Conservation (phyloP, 2,888 invertebrate species). For the Chironomus tentans region DNA sequence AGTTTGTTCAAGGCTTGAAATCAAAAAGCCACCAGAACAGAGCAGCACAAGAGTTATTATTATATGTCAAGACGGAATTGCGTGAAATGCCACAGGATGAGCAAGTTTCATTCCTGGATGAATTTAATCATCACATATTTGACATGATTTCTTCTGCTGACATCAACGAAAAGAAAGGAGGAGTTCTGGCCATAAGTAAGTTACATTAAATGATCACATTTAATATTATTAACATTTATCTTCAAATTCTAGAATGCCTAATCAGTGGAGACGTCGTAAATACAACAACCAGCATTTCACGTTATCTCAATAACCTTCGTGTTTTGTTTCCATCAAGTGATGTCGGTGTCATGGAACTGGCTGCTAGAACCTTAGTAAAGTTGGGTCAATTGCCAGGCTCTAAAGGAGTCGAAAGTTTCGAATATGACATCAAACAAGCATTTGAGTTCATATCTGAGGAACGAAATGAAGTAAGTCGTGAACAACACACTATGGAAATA, state of each 20-base stretch:
- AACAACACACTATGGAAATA: too few species aligned
- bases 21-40: slow-evolving; percentile 78
- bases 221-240: slow-evolving; percentile 25
- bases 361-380: slow-evolving; percentile 90
- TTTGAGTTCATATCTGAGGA: slow-evolving; percentile 92
- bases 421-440: slow-evolving; percentile 91
- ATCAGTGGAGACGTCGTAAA: slow-evolving; percentile 90
- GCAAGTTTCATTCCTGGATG: slow-evolving; percentile 82
- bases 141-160: slow-evolving; percentile 93
- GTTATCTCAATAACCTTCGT: slow-evolving; percentile 87
- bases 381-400: slow-evolving; percentile 86
- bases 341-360: slow-evolving; percentile 89
- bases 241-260: slow-evolving; percentile 67
- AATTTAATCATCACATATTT: slow-evolving; percentile 90
- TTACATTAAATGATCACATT: slow-evolving; percentile 24
- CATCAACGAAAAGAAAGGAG: slow-evolving; percentile 90
- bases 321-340: slow-evolving; percentile 85
- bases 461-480: slow-evolving; percentile 62
- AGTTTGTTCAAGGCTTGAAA: slow-evolving; percentile 55
- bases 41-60: slow-evolving; percentile 80
- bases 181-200: slow-evolving; percentile 82
- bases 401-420: slow-evolving; percentile 94
- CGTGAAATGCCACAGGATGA: slow-evolving; percentile 86
- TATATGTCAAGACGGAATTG: slow-evolving; percentile 83
- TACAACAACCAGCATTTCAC: slow-evolving; percentile 76